Evolutionary conservation across 2,113 vertebrate species (phyloP), one percentile per base, ranked within the genome.

Genomic region (Hipposideros armiger): DNA sequence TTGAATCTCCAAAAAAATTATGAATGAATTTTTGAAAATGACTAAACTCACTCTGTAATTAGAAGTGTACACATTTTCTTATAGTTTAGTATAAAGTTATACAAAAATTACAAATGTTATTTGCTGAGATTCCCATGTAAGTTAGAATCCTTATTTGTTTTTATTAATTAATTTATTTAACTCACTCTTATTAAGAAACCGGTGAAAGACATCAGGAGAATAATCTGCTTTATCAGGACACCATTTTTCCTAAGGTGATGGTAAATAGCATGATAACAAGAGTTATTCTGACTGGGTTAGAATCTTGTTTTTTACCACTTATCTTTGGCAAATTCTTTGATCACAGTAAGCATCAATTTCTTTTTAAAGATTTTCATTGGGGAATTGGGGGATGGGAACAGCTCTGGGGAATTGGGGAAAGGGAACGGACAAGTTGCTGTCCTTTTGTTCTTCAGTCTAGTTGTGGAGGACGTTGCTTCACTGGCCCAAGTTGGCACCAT

Each of bases 1-100:
- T 87, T 58, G 72, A 92, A 88, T 91, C 60, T 88, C 45, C 66
- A 91, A 72, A 30, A 92, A 84, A 52, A 82, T 58, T 86, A 11
- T 90, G 42, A 67, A 93, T 77, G 3, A 67, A 62, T 52, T 56
- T 88, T 96, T 76, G 24, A 88, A 62, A 88, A 78, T 87, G 24
- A 90, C 3, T 52, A 13, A 76, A 52, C 11, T 36, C 9, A 58
- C 10, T 93, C 20, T 82, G 22, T 81, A 32, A 20, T 87, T 92
- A 47, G 26, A 64, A 69, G 6, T 28, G 74, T 20, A 85, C 20
- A 74, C 1, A 22, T 69, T 50, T 50, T 50, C 5, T 50, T 50
- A 7, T 50, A 50, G 50, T 73, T 94, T 42, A 91, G 11, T 8
- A 32, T 64, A 70, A 94, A 30, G 20, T 56, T 78, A 86, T 82